Percentiles rank a stretch among this genome's conserved stretches.
Conservation (phyloP, 2,888 invertebrate genomes). For the Calliscelio sp. region DNA sequence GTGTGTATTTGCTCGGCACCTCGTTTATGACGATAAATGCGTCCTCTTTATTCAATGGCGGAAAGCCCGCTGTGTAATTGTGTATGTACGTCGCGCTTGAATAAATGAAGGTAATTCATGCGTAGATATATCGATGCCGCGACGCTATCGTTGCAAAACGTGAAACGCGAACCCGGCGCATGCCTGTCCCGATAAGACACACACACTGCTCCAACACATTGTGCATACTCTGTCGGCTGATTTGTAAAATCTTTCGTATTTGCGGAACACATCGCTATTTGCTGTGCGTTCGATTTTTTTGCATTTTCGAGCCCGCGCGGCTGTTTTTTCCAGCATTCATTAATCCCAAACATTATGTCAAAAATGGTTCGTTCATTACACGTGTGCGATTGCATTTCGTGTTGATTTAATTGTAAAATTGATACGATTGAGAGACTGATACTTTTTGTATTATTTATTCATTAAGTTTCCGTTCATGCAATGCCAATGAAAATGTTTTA, state of each 20-base stretch:
- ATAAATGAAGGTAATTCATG: slow-evolving; percentile 69
- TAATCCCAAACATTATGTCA: neutral
- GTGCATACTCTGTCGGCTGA: slow-evolving; percentile 37
- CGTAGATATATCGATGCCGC: slow-evolving; percentile 58
- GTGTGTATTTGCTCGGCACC: slow-evolving; percentile 16
- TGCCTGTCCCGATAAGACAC: slow-evolving; percentile 46
- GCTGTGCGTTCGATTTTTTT: slow-evolving; percentile 39
- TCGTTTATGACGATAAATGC: slow-evolving; percentile 59
- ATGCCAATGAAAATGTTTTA: no score
- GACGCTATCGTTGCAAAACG: slow-evolving; percentile 56
- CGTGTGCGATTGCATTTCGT: no score
- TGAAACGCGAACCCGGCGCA: slow-evolving; percentile 53
- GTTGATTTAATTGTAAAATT: no score
- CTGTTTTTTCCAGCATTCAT: neutral
- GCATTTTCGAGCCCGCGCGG: neutral
- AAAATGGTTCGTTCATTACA: no score
- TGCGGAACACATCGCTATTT: slow-evolving; percentile 34
- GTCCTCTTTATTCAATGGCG: slow-evolving; percentile 52
- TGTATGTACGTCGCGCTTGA: slow-evolving; percentile 54
- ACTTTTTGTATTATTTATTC: no score
- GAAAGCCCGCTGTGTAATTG: slow-evolving; percentile 63
- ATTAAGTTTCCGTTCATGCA: no score
- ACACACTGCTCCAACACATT: slow-evolving; percentile 3
- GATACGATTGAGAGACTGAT: no score
- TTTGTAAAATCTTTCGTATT: slow-evolving; percentile 52